Conservation (phyloP, 2,797 vertebrate genomes). For the Malacoctenus gilli region DNA sequence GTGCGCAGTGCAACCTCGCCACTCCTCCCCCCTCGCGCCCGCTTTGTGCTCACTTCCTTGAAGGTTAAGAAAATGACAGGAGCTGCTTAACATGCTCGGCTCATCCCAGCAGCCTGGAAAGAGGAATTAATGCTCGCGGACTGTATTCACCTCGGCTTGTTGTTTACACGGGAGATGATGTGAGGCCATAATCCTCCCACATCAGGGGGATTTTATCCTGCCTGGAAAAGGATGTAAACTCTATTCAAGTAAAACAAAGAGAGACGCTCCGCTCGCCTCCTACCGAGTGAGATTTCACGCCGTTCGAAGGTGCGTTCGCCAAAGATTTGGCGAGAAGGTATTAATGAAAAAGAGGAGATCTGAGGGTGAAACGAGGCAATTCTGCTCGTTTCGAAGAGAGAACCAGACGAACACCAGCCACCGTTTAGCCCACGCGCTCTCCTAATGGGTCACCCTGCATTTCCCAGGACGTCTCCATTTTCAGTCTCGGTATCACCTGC, state of each 20-base stretch:
- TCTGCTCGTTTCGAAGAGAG: background rate
- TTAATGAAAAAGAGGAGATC: background rate
- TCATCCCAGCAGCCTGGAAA: conserved; percentile 23
- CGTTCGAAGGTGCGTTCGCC: conserved; percentile 1
- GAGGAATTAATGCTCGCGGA: conserved; percentile 30
- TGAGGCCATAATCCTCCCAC: conserved; percentile 18
- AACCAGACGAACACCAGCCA: background rate
- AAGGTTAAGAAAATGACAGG: conserved; percentile 46
- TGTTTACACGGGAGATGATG: conserved; percentile 36
- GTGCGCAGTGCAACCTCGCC: background rate
- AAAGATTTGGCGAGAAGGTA: too few relatives aligned
- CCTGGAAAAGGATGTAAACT: conserved; percentile 16
- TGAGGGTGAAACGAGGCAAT: too few relatives aligned
- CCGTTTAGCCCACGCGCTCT: conserved; percentile 10
- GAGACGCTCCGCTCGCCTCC: background rate
- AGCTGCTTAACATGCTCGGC: conserved; percentile 60
- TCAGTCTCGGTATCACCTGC: conserved; percentile 33
- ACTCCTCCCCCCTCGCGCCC: background rate
- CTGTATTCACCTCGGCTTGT: background rate
- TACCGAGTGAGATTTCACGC: background rate
- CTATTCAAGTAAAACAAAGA: conserved; percentile 11
- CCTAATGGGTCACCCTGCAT: conserved; percentile 54
- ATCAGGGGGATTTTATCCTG: conserved; percentile 36
- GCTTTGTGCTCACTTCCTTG: conserved; percentile 1
- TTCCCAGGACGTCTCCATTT: conserved; percentile 49